phyloP scores from a whole-genome alignment of 2,888 invertebrate species.

The Aproaerema taeniolella region DNA sequence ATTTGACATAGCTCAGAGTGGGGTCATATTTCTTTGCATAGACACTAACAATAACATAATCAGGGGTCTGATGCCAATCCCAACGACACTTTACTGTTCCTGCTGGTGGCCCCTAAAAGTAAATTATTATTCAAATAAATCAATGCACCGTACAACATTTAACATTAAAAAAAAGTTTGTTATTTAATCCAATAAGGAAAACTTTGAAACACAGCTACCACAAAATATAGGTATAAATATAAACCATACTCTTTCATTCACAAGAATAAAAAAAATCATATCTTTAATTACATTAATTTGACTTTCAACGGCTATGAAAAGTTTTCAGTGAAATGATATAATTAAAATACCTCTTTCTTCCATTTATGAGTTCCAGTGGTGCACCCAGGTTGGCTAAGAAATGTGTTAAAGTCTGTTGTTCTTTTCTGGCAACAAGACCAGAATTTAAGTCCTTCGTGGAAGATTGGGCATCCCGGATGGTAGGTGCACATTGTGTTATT shows the following conservation, averaged over 20 bases:
- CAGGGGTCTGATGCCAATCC: constrained; percentile 97
- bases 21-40: constrained; percentile 95
- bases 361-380: constrained; percentile 90
- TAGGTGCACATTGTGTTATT: constrained; percentile 82
- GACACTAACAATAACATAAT: constrained; percentile 89
- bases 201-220: no score
- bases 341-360: constrained; percentile 86
- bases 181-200: background rate
- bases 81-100: constrained; percentile 85
- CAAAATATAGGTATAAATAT: no score
- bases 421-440: constrained; percentile 97
- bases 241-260: no score
- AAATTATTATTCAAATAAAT: no score
- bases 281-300: no score
- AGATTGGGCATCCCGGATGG: constrained; percentile 94
- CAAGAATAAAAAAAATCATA: no score
- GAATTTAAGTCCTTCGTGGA: constrained; percentile 97
- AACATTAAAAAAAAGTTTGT: background rate
- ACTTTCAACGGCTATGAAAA: no score
- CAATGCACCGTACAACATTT: no score
- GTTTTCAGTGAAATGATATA: no score
- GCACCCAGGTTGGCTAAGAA: constrained; percentile 95
- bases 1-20: constrained; percentile 82
- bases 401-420: constrained; percentile 95
- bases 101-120: constrained; percentile 70